These are phyloP conservation scores for Prinia subflava DNA, from an alignment of 2,113 vertebrate species.

Conservation along the genomic window DNA sequence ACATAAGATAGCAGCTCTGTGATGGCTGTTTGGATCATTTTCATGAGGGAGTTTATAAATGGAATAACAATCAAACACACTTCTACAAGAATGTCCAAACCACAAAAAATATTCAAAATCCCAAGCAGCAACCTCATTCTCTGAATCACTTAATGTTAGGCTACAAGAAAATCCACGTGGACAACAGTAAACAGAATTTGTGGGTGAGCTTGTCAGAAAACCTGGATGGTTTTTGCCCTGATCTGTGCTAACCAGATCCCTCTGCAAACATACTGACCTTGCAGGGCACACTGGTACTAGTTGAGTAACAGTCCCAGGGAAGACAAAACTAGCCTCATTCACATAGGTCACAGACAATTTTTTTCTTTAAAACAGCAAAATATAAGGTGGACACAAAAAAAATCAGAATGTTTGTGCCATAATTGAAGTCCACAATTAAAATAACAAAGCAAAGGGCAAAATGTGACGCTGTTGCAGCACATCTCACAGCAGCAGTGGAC, in stretches of 20 bases:
- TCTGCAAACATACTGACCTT: not conserved
- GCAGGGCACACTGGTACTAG: not conserved
- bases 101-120: not conserved
- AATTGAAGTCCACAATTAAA: not conserved
- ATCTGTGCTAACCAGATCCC: not conserved
- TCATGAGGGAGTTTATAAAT: not conserved
- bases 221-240: not conserved
- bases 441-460: not conserved
- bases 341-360: not conserved
- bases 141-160: not conserved
- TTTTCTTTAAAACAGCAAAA: not conserved
- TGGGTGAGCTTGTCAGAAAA: not conserved
- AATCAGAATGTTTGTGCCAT: not conserved
- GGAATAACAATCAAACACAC: not conserved
- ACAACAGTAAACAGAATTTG: not conserved
- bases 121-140: not conserved
- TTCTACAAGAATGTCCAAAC: not conserved
- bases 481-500: not conserved
- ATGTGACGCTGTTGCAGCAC: not conserved
- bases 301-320: not conserved
- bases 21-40: not conserved
- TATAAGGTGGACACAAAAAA: not conserved
- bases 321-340: not conserved
- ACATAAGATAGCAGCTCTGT: not conserved
- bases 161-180: not conserved